Conservation (phyloP, 2,113 vertebrate species). For the Orthonyx spaldingii region DNA sequence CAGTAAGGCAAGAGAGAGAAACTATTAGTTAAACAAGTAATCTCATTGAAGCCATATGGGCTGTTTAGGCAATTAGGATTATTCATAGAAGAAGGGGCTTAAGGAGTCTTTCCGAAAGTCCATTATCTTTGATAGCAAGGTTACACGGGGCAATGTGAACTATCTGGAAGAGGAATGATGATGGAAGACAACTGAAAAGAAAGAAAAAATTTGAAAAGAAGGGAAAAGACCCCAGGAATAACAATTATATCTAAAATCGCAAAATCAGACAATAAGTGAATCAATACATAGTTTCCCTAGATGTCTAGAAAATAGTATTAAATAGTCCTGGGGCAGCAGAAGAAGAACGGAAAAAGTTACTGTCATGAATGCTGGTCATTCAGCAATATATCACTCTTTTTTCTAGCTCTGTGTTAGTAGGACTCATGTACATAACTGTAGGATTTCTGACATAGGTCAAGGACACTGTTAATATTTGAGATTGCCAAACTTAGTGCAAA, state of each 20-base stretch:
- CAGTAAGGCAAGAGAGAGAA: conserved; percentile 18
- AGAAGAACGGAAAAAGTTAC: neutral
- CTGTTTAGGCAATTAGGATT: conserved; percentile 52
- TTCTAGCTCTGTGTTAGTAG: neutral
- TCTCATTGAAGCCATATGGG: conserved; percentile 46
- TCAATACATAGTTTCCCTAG: neutral
- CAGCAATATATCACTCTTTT: neutral
- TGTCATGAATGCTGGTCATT: neutral
- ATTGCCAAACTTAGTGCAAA: neutral
- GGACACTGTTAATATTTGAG: neutral
- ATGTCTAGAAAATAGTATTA: neutral
- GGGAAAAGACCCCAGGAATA: neutral
- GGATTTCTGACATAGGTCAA: neutral
- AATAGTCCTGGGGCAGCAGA: neutral
- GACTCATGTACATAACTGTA: neutral
- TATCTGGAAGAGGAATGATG: neutral
- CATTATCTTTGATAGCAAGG: conserved; percentile 44
- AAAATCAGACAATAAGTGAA: neutral
- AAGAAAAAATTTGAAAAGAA: neutral
- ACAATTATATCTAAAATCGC: neutral
- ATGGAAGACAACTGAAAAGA: neutral
- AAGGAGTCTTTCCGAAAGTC: conserved; percentile 21
- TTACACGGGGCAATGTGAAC: neutral
- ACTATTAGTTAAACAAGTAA: conserved; percentile 46
- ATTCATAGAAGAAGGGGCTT: conserved; percentile 16